Evolutionary conservation across 1,140 invertebrate genomes (phyloP), one percentile per base, ranked within the genome.

Genomic region (Nephila pilipes): DNA sequence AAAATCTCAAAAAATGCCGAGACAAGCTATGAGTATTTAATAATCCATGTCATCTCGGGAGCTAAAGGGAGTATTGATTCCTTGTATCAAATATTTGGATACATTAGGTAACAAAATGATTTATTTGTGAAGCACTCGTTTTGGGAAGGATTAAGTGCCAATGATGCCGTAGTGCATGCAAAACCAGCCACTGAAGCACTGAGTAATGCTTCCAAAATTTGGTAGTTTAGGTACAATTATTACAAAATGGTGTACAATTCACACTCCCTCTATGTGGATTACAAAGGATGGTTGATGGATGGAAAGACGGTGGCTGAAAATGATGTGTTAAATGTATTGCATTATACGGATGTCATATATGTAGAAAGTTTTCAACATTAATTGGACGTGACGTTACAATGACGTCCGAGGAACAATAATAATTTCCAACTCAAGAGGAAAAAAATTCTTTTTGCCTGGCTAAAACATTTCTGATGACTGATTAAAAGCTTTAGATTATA

Each of bases 61-160:
- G 90, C 90, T 20, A 91, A 91, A 55, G 90, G 90, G 0, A 58
- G 54, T 1, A 20, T 46, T 20, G 6, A 46, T n/a, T 58, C 60
- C 32, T 87, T 87, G 85, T 63, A 60, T 46, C 85, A 87, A 87
- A 87, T 87, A 57, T 87, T 87, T 63, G 58, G 55, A 16, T 20
- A 8, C 14, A 55, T 87, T 1, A 57, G 85, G 6, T 87, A n/a
- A 4, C 85, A 90, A 58, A 14, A 10, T 20, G 65, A 36, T 10
- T 14, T n/a, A 29, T 46, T 55, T 16, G 20, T 90, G 2, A 22
- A 36, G 36, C 36, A 25, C 38, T 36, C n/a, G 0, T 90, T 81
- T 81, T 80, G 79, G 54, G n/a, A 58, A 22, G 89, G 89, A 32
- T 46, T 90, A n/a, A 80, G 25, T 12, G n/a, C 65, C 8, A 29